These are phyloP conservation scores for Pangasius djambal DNA, from an alignment of 2,797 vertebrate genomes.

Conservation along the genomic window DNA sequence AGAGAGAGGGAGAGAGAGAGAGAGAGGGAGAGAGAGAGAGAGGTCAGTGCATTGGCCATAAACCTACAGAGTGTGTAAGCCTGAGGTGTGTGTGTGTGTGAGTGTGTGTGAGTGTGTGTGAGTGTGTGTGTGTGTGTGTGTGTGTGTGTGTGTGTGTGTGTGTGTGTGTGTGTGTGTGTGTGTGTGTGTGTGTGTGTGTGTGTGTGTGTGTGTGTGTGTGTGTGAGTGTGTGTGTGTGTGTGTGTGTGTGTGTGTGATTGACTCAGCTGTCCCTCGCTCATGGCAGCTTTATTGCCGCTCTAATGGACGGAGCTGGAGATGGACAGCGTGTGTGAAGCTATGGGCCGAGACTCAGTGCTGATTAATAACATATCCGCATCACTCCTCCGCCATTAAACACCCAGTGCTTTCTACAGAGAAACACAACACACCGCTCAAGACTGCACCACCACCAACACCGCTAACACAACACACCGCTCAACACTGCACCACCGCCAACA, in stretches of 20 bases:
- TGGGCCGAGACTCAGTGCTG: neutral
- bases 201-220: neutral
- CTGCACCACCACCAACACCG: neutral
- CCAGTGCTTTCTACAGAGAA: neutral
- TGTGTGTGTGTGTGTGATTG: conserved; percentile 58
- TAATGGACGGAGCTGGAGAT: conserved; percentile 65
- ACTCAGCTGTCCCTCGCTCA: conserved; percentile 50
- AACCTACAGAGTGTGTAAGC: neutral
- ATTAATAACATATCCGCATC: neutral
- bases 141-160: conserved; percentile 22
- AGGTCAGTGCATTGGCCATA: neutral
- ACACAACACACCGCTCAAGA: neutral
- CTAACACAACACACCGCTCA: neutral
- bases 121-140: neutral
- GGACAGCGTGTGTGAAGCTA: conserved; percentile 50
- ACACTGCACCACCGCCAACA: neutral
- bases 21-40: neutral
- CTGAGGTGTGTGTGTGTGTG: neutral
- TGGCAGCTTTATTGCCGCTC: conserved; percentile 66
- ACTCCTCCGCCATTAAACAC: neutral
- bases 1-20: neutral
- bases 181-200: neutral
- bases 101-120: no score
- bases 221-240: neutral
- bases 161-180: neutral